Evolutionary conservation across 2,888 invertebrate species (phyloP).

Genomic region (Caenorhabditis sp.): DNA sequence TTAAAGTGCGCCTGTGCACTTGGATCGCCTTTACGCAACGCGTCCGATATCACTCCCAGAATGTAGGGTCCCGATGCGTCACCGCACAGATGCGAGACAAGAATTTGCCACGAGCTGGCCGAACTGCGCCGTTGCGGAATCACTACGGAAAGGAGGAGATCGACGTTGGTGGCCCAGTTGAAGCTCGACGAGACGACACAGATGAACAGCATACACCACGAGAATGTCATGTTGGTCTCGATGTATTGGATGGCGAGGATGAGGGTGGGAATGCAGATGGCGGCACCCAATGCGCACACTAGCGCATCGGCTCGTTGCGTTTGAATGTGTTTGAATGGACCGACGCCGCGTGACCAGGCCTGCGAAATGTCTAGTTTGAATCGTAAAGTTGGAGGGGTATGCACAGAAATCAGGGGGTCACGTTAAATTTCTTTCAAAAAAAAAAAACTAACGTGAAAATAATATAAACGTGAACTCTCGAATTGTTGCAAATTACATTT

Average conservation of each 20-base stretch:
- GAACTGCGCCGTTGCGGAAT: conserved; percentile 92
- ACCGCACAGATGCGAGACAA: conserved; percentile 93
- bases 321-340: conserved; percentile 43
- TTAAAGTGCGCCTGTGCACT: conserved; percentile 36
- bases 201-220: conserved; percentile 72
- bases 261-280: conserved; percentile 86
- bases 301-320: conserved; percentile 72
- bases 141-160: conserved; percentile 90
- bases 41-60: conserved; percentile 77
- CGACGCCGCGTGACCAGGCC: conserved; percentile 39
- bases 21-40: conserved; percentile 48
- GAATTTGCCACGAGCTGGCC: conserved; percentile 95
- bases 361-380: no score
- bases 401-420: no score
- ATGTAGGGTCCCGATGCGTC: conserved; percentile 98
- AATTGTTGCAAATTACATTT: no score
- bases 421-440: conserved; percentile 4
- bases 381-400: no score
- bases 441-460: no score
- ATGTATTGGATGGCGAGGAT: conserved; percentile 82
- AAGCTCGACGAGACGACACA: conserved; percentile 81
- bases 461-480: no score
- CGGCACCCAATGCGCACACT: conserved; percentile 87
- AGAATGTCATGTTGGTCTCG: conserved; percentile 68
- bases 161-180: conserved; percentile 97